Base-by-base conservation (phyloP, 2,113 vertebrate genomes). In the Ameiurus melas region DNA sequence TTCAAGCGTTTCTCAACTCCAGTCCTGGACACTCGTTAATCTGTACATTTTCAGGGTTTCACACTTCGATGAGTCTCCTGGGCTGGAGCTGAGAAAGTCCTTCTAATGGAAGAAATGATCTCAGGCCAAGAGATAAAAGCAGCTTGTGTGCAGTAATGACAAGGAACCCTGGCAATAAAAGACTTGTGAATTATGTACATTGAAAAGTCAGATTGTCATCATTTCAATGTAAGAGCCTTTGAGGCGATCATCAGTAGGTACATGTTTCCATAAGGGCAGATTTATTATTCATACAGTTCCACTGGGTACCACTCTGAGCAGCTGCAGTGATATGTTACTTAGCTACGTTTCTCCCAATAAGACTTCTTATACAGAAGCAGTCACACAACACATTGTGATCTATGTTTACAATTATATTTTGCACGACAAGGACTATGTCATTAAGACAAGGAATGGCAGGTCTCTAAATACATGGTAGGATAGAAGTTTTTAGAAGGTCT, bases 301-400 rank as follows among this genome's bases (percentile, higher is more conserved):
- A 81, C 43, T 68, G 75, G 85, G 60, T 80, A 60, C 78, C 43
- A 79, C 25, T 73, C 30, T 43, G 27, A 86, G 39, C 33, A 86
- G 55, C 70, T 78, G 53, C 33, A n/a, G 39, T 12, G 27, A 12
- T 30, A 79, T 30, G 78, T 79, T 79, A 27, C 58, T 78, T 33
- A 47, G 33, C 27, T 25, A 77, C 14, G 27, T 64, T 78, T 78
- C 70, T 78, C 19, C 22, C 5, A 64, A 13, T 68, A 86, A 80
- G 75, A 14, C n/a, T 12, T 80, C 25, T 55, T 70, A 51, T 80
- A 70, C 20, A 55, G 13, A 30, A 64, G 47, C 30, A 68, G n/a
- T 33, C n/a, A 51, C 43, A 14, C 27, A 39, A 30, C 13, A 66
- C 4, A 84, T 53, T 70, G 14, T 19, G 4, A 39, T 43, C 43